A percentile compares a stretch with the other conserved stretches of the same genome.
Conservation (phyloP, 1,140 invertebrate species). For the Zaprionus camerounensis region DNA sequence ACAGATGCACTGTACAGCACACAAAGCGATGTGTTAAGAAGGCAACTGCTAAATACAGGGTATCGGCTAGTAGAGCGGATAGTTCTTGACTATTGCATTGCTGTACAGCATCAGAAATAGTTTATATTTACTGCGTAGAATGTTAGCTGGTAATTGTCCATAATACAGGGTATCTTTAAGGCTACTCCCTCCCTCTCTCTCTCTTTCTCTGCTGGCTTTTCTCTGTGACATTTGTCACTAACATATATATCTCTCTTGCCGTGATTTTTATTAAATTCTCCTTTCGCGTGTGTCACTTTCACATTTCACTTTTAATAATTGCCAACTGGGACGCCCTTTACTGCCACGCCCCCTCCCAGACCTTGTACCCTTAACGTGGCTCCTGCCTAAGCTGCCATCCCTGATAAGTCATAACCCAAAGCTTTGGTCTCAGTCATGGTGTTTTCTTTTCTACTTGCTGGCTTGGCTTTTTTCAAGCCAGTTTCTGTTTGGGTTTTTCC, state of each 20-base stretch:
- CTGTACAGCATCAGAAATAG: too few species aligned
- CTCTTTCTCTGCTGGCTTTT: background rate
- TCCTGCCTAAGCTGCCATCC: background rate
- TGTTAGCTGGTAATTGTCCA: too few species aligned
- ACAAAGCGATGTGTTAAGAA: too few species aligned
- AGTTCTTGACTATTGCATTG: too few species aligned
- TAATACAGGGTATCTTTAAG: background rate
- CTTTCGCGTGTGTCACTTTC: constrained; percentile 21
- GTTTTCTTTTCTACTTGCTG: background rate
- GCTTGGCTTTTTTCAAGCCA: constrained; percentile 6
- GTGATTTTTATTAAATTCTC: constrained; percentile 10
- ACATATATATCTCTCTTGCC: constrained; percentile 4
- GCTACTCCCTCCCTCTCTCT: background rate
- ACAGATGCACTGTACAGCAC: background rate
- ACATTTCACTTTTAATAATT: constrained; percentile 34
- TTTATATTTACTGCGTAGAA: too few species aligned
- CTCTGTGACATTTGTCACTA: background rate
- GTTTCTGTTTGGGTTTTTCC: constrained; percentile 1
- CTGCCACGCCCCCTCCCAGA: background rate
- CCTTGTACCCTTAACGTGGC: background rate
- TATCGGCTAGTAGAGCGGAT: too few species aligned
- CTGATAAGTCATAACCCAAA: constrained; percentile 2
- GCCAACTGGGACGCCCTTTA: background rate
- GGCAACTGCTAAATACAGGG: too few species aligned
- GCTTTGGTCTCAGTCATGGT: constrained; percentile 3